A percentile compares a stretch with the other conserved stretches of the same genome.
Evolutionary conservation across 2,888 invertebrate genomes (phyloP).

Genomic region (Gymnocheta viridis): DNA sequence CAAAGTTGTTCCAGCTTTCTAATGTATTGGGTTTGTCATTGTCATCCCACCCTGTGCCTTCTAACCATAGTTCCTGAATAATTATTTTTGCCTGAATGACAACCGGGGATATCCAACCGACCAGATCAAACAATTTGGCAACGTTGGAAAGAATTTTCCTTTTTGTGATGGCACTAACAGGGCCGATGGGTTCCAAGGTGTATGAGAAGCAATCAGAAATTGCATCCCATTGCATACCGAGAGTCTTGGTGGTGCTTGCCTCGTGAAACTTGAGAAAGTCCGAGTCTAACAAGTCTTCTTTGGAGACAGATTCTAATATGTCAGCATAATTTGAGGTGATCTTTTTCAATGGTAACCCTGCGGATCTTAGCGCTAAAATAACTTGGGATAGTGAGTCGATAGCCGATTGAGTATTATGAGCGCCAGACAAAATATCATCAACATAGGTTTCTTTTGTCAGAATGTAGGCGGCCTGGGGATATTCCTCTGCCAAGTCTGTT

Average conservation of each 20-base stretch:
- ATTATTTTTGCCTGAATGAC: no score
- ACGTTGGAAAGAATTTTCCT: no score
- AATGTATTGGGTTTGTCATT: neutral
- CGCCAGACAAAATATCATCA: slow-evolving; percentile 59
- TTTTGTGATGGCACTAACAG: no score
- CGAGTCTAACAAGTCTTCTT: slow-evolving; percentile 11
- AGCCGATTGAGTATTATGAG: slow-evolving; percentile 42
- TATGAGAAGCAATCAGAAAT: no score
- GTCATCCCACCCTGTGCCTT: slow-evolving; percentile 43
- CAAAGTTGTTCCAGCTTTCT: slow-evolving; percentile 13
- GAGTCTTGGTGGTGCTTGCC: slow-evolving; percentile 17
- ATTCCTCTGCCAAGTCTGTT: neutral
- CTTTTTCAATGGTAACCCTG: slow-evolving; percentile 55
- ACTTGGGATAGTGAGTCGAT: slow-evolving; percentile 22
- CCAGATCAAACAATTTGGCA: no score
- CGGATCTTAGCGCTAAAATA: slow-evolving; percentile 15
- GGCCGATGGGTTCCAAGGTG: no score
- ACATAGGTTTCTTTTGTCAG: slow-evolving; percentile 61
- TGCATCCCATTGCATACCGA: no score
- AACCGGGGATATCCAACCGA: no score
- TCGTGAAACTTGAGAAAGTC: slow-evolving; percentile 30
- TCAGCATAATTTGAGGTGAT: slow-evolving; percentile 12
- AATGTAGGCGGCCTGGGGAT: neutral
- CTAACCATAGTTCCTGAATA: slow-evolving; percentile 45
- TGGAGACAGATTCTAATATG: neutral